Conservation (phyloP, 2,888 invertebrate species). For the Sclerodermus sp. region DNA sequence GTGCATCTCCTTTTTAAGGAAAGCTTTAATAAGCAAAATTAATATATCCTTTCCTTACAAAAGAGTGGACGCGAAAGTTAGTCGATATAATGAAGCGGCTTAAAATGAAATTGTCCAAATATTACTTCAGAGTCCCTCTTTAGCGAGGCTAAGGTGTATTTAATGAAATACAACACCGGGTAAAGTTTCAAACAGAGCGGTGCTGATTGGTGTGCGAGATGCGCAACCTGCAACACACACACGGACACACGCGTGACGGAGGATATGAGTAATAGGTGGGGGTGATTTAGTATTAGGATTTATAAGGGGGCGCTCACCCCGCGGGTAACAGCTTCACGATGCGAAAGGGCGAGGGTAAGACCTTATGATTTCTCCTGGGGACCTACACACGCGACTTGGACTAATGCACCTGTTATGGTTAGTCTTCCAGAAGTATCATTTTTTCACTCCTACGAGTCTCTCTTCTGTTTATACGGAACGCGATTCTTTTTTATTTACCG, state of each 20-base stretch:
- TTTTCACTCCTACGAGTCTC: too few species aligned
- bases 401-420: slow-evolving; percentile 51
- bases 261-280: slow-evolving; percentile 49
- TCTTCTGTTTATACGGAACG: too few species aligned
- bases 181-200: slow-evolving; percentile 34
- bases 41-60: too few species aligned
- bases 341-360: slow-evolving; percentile 44
- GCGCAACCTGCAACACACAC: not conserved
- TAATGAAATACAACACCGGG: slow-evolving; percentile 29
- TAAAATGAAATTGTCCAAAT: slow-evolving; percentile 21
- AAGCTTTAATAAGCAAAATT: too few species aligned
- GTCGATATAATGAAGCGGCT: too few species aligned
- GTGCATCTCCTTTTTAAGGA: too few species aligned
- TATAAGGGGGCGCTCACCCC: slow-evolving; percentile 46
- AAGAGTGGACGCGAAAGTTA: too few species aligned
- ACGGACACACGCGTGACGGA: not conserved
- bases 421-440: slow-evolving; percentile 20
- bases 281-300: slow-evolving; percentile 55
- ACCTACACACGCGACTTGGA: slow-evolving; percentile 43
- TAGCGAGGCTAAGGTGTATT: slow-evolving; percentile 2
- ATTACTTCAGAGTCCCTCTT: not conserved
- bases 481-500: too few species aligned
- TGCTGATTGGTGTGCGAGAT: slow-evolving; percentile 4
- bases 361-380: slow-evolving; percentile 55
- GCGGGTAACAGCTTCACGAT: slow-evolving; percentile 20